phyloP scores from a whole-genome alignment of 2,113 vertebrate species.

The Piaya cayana region DNA sequence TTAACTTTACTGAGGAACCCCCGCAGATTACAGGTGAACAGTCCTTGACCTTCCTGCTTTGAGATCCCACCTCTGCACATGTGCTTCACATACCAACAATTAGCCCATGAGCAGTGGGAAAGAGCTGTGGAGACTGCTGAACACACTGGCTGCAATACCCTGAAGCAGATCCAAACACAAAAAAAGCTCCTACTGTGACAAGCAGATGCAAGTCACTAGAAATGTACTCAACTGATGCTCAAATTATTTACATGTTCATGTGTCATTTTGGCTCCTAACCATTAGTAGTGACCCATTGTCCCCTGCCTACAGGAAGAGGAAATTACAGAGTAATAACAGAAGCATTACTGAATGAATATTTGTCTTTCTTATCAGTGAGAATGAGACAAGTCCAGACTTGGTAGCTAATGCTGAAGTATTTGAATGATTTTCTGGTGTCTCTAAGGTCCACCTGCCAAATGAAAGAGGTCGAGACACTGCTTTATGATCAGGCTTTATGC shows the following conservation, averaged over 20 bases:
- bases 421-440: neutral
- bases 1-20: constrained; percentile 38
- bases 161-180: neutral
- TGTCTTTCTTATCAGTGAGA: neutral
- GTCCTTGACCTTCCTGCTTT: constrained; percentile 43
- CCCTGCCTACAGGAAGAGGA: neutral
- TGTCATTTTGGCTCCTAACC: neutral
- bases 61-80: neutral
- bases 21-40: constrained; percentile 11
- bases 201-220: neutral
- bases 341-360: neutral
- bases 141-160: neutral
- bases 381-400: neutral
- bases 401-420: neutral
- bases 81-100: constrained; percentile 14
- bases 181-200: neutral
- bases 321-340: neutral
- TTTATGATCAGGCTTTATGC: neutral
- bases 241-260: neutral
- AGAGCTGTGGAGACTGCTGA: neutral
- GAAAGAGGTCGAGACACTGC: neutral
- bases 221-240: neutral
- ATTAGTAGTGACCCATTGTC: neutral
- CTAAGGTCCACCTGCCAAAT: neutral
- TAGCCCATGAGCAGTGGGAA: neutral